These are phyloP conservation scores for Stichopus horrens DNA, from an alignment of 53 echinoderm and acorn worm species.

Conservation along the genomic window DNA sequence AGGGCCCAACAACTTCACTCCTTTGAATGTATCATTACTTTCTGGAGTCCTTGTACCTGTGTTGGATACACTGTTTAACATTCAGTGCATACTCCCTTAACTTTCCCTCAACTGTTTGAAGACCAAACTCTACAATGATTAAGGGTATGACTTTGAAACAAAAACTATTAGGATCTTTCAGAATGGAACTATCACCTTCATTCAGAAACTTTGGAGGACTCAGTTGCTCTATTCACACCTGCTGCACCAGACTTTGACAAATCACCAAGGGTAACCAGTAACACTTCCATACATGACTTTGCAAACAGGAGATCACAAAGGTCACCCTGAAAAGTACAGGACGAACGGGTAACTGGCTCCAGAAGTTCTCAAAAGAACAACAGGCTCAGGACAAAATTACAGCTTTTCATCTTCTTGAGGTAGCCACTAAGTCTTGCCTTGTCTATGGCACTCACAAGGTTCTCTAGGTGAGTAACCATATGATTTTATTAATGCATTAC, in stretches of 20 bases:
- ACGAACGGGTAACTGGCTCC: slow-evolving; percentile 49
- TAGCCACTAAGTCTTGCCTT: slow-evolving; percentile 47
- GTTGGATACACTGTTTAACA: slow-evolving; percentile 25
- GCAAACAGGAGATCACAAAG: slow-evolving; percentile 19
- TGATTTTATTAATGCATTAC: background rate
- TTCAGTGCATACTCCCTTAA: background rate
- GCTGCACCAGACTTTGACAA: slow-evolving; percentile 5
- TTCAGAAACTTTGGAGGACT: slow-evolving; percentile 1
- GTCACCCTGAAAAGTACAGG: slow-evolving; percentile 51
- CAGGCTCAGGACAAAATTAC: slow-evolving; percentile 53
- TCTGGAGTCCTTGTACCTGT: background rate
- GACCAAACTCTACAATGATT: background rate
- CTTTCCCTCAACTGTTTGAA: slow-evolving; percentile 13
- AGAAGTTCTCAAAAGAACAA: slow-evolving; percentile 47
- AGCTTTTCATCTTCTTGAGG: slow-evolving; percentile 51
- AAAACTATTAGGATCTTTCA: slow-evolving; percentile 11
- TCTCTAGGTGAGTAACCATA: slow-evolving; percentile 53
- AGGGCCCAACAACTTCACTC: too few species aligned
- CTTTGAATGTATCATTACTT: too few species aligned
- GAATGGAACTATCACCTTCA: slow-evolving; percentile 19
- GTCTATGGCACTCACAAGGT: slow-evolving; percentile 41
- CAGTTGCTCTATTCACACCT: slow-evolving; percentile 15
- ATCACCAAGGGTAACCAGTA: slow-evolving; percentile 23
- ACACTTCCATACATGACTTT: too few species aligned
- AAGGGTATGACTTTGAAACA: slow-evolving; percentile 22